Conservation (phyloP, 2,113 vertebrate genomes). For the Campylorhamphus procurvoides region DNA sequence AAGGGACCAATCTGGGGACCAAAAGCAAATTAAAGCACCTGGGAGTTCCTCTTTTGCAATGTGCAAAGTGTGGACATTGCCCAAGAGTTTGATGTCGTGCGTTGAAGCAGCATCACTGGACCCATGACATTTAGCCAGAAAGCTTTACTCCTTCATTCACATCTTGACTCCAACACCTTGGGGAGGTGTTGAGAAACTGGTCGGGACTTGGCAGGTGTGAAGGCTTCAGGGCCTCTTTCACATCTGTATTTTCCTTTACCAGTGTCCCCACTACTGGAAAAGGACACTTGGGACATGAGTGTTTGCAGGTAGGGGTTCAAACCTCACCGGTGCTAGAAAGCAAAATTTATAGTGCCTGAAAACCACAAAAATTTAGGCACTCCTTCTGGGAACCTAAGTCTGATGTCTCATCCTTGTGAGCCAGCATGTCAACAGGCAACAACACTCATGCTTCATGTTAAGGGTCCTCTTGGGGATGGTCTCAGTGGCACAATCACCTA, state of each 20-base stretch:
- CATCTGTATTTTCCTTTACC: neutral
- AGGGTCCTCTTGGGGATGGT: neutral
- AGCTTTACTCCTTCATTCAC: neutral
- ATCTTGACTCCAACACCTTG: neutral
- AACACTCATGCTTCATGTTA: neutral
- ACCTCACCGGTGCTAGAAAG: neutral
- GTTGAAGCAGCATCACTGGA: neutral
- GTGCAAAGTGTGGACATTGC: neutral
- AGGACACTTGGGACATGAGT: neutral
- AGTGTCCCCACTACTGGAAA: neutral
- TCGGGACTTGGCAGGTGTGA: neutral
- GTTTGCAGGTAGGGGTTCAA: neutral
- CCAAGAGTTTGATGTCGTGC: neutral
- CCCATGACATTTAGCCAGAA: neutral
- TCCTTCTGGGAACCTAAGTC: neutral
- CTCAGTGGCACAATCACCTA: slow-evolving; percentile 15
- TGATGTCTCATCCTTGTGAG: neutral
- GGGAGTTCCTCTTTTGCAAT: neutral
- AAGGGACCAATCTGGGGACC: neutral
- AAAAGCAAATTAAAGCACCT: neutral
- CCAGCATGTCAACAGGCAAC: neutral
- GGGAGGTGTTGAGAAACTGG: neutral
- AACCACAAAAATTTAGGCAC: neutral
- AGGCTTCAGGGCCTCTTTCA: neutral
- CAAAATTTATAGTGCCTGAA: neutral